Evolutionary conservation across 2,888 invertebrate species (phyloP).

Genomic region (Coremacera marginata): DNA sequence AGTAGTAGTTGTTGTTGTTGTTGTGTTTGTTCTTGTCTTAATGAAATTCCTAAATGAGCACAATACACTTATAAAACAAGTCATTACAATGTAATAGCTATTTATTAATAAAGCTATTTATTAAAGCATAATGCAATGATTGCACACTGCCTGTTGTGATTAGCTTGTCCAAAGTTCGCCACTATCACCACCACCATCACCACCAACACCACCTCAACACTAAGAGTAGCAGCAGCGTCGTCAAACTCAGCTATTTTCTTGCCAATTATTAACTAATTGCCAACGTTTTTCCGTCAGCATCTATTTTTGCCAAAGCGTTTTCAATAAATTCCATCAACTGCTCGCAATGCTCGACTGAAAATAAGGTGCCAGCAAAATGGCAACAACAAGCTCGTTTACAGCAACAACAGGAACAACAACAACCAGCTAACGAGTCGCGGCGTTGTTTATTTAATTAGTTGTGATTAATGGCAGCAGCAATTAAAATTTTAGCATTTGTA

Average conservation of each 20-base stretch:
- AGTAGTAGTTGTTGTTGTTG: neutral
- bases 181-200: too few species aligned
- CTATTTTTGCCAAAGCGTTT: conserved; percentile 25
- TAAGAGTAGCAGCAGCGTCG: neutral
- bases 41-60: neutral
- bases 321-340: conserved; percentile 16
- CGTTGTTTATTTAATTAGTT: conserved; percentile 34
- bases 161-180: too few species aligned
- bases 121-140: neutral
- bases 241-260: conserved; percentile 4
- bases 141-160: too few species aligned
- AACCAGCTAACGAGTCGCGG: conserved; percentile 23
- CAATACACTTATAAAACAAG: neutral
- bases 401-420: neutral
- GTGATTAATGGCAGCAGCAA: conserved; percentile 36
- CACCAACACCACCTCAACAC: too few species aligned
- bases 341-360: neutral
- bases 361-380: neutral
- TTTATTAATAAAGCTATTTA: neutral
- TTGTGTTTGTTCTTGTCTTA: too few species aligned
- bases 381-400: conserved; percentile 6
- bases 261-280: conserved; percentile 26
- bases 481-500: conserved; percentile 30
- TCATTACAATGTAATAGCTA: neutral
- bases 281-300: neutral